These are phyloP conservation scores for Seira ritae DNA, from an alignment of 2,888 invertebrate genomes.

Conservation along the genomic window DNA sequence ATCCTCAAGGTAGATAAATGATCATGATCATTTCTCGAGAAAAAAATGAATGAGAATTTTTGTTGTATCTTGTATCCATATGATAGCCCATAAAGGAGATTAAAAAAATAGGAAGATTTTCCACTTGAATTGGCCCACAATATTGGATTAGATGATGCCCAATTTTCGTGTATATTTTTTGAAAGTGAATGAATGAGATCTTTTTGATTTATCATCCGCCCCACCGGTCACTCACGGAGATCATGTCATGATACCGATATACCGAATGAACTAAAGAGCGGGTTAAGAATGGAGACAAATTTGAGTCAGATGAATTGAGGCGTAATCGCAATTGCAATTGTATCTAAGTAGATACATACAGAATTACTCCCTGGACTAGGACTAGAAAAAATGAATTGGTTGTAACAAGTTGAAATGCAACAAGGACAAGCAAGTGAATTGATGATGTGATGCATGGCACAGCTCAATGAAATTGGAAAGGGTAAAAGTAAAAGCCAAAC, in stretches of 20 bases:
- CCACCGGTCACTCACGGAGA: conserved; percentile 58
- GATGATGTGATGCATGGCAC: conserved; percentile 53
- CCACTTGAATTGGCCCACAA: not conserved
- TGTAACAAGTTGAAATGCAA: not conserved
- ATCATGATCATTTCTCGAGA: conserved; percentile 30
- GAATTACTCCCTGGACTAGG: no score
- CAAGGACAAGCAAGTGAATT: conserved; percentile 49
- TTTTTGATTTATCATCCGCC: conserved; percentile 54
- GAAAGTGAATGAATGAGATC: conserved; percentile 8
- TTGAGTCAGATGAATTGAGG: conserved; percentile 32
- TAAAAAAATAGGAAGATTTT: conserved; percentile 58
- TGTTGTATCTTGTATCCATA: no score
- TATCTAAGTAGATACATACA: not conserved
- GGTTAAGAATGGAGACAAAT: not conserved
- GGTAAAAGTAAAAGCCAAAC: conserved; percentile 35
- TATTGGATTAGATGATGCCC: conserved; percentile 24
- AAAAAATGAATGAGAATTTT: no score
- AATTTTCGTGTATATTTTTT: conserved; percentile 24
- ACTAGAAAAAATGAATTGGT: conserved; percentile 17
- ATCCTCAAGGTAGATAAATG: conserved; percentile 4
- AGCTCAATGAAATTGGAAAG: not conserved
- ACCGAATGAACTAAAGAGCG: not conserved
- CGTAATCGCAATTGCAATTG: conserved; percentile 19
- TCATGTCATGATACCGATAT: not conserved
- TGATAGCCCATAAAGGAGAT: conserved; percentile 43